Conservation (phyloP, 2,888 invertebrate species). For the Cotesia congregata region DNA sequence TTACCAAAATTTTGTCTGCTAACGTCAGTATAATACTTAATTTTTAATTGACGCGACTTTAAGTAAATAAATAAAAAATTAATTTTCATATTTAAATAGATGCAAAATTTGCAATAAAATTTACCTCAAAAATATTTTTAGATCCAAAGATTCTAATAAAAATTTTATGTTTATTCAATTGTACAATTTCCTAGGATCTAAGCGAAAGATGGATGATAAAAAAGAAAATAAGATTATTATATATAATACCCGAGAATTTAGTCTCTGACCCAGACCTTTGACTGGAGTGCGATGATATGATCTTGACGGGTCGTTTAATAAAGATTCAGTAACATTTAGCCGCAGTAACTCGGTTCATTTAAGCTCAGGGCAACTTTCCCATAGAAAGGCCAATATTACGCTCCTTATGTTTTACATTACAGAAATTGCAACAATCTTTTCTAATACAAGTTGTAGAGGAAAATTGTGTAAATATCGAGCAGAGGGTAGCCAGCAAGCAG, state of each 20-base stretch:
- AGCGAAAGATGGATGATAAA: neutral
- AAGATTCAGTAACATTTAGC: neutral
- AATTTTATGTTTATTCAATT: too few species aligned
- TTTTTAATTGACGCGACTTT: too few species aligned
- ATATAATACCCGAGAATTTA: neutral
- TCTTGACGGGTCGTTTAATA: slow-evolving; percentile 2
- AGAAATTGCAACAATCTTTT: neutral
- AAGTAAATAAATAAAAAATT: too few species aligned
- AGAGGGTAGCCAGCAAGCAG: neutral
- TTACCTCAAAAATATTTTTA: too few species aligned
- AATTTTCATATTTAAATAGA: too few species aligned
- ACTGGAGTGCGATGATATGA: neutral
- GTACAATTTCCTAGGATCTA: too few species aligned
- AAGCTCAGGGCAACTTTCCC: neutral
- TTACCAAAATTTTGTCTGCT: too few species aligned
- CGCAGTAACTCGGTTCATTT: neutral
- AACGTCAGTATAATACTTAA: too few species aligned
- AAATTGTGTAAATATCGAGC: too few species aligned
- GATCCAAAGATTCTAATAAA: too few species aligned
- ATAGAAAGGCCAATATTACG: neutral
- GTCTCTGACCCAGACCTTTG: neutral
- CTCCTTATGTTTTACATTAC: neutral
- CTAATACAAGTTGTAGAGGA: too few species aligned
- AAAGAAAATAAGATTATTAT: neutral
- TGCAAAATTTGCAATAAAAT: too few species aligned